Conservation (phyloP, 2,797 vertebrate genomes). For the Chelon labrosus region DNA sequence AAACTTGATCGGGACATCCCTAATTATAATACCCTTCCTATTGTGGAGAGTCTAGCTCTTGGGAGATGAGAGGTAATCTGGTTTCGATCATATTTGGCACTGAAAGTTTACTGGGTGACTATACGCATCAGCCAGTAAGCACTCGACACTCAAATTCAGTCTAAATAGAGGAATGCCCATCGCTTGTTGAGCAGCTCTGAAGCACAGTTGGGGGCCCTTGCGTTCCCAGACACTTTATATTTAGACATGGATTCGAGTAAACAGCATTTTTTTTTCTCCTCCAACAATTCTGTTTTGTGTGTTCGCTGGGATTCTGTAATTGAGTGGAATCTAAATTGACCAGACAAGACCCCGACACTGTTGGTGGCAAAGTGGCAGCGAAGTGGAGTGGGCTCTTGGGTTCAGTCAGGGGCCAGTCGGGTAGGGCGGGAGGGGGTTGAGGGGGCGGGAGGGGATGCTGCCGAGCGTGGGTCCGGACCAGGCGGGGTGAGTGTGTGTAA, state of each 20-base stretch:
- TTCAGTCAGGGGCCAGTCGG: slow-evolving; percentile 77
- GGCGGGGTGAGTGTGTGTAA: slow-evolving; percentile 54
- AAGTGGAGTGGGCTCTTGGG: slow-evolving; percentile 67
- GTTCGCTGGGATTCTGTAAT: slow-evolving; percentile 51
- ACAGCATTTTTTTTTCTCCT: slow-evolving; percentile 27
- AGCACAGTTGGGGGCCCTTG: slow-evolving; percentile 49
- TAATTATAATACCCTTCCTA: background rate
- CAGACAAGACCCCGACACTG: slow-evolving; percentile 68
- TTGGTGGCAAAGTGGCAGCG: slow-evolving; percentile 70
- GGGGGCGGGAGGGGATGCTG: slow-evolving; percentile 22
- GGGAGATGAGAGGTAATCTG: background rate
- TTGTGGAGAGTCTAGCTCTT: too few species aligned
- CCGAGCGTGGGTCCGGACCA: slow-evolving; percentile 49
- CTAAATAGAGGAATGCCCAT: slow-evolving; percentile 27
- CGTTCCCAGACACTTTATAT: slow-evolving; percentile 66
- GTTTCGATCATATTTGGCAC: background rate
- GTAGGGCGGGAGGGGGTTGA: slow-evolving; percentile 29
- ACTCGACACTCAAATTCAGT: slow-evolving; percentile 3
- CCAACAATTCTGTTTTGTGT: slow-evolving; percentile 26
- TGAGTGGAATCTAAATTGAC: slow-evolving; percentile 72
- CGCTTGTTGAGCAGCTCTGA: slow-evolving; percentile 34
- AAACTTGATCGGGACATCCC: too few species aligned
- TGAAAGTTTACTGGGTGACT: background rate
- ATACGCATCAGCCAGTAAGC: background rate
- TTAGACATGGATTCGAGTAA: slow-evolving; percentile 58